phyloP scores from a whole-genome alignment of 2,888 invertebrate species.

The Phaedon cochleariae region DNA sequence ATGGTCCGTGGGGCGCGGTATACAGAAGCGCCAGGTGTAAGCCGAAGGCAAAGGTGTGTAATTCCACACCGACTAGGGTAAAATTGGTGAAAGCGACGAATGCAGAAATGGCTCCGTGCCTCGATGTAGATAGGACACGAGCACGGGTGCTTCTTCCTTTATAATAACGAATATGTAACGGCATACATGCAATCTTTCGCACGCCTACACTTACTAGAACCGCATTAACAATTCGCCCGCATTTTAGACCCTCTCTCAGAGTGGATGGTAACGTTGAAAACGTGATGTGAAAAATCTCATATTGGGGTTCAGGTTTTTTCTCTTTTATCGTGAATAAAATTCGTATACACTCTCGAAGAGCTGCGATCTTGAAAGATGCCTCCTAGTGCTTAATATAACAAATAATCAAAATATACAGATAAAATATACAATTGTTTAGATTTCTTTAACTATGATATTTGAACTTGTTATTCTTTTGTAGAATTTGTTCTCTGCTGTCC shows the following conservation, averaged over 20 bases:
- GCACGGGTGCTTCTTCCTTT: background rate
- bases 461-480: no score
- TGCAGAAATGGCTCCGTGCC: background rate
- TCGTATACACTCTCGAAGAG: no score
- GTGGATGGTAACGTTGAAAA: slow-evolving; percentile 23
- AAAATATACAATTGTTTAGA: no score
- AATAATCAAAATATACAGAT: no score
- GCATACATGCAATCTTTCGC: background rate
- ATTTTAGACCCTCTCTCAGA: slow-evolving; percentile 15
- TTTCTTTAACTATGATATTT: no score
- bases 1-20: background rate
- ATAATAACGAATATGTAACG: background rate
- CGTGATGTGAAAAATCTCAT: slow-evolving; percentile 3
- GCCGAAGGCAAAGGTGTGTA: background rate
- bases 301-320: no score
- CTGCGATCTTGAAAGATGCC: no score
- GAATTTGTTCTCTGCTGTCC: no score
- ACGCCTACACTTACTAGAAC: background rate
- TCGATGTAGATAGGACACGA: background rate
- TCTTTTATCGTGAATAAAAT: no score
- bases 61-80: background rate
- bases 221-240: slow-evolving; percentile 33
- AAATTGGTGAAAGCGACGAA: background rate
- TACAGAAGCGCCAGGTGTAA: background rate
- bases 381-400: no score